A percentile compares a stretch with the other conserved stretches of the same genome.
Conservation (phyloP, 2,888 invertebrate species). For the Limnephilus auricula region DNA sequence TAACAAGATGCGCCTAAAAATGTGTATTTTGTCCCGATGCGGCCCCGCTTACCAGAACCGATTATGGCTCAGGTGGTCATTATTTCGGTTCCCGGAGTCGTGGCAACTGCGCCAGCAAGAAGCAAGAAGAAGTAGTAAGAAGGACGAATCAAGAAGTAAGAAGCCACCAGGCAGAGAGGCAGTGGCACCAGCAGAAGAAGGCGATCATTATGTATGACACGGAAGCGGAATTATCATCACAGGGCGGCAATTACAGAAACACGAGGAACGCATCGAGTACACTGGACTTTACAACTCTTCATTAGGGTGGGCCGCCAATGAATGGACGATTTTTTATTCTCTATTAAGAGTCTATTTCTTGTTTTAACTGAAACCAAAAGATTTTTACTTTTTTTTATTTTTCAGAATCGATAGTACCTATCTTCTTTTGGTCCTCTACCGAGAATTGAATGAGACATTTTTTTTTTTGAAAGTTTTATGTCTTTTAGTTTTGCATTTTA, state of each 20-base stretch:
- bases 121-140: neutral
- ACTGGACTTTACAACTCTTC: neutral
- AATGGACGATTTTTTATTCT: no score
- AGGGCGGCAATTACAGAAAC: conserved; percentile 28
- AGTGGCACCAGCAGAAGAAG: neutral
- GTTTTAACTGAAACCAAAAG: no score
- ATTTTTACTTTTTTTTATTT: no score
- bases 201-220: conserved; percentile 41
- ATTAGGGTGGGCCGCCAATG: neutral
- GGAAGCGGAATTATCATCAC: conserved; percentile 36
- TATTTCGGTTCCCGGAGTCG: conserved; percentile 20
- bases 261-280: neutral
- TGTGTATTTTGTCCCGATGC: neutral
- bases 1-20: no score
- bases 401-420: no score
- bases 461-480: no score
- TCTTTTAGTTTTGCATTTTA: no score
- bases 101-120: neutral
- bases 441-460: no score
- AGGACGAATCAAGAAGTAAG: neutral
- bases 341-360: no score
- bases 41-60: neutral
- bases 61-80: conserved; percentile 16
- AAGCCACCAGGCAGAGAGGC: neutral
- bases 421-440: no score